phyloP scores from a whole-genome alignment of 2,797 vertebrate genomes.

The Tokudaia muenninki region DNA sequence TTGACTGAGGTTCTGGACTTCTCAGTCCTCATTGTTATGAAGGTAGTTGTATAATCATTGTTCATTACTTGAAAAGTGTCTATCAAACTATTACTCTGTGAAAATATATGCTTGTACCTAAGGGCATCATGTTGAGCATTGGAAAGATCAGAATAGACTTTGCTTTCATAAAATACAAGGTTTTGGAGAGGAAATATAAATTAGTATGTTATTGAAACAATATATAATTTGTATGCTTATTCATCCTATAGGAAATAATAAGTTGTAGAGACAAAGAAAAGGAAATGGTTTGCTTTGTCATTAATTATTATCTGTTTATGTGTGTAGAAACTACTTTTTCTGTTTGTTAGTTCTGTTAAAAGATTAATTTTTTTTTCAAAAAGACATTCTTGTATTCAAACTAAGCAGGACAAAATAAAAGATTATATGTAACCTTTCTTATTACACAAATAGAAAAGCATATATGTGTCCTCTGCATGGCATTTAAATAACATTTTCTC shows the following conservation, averaged over 20 bases:
- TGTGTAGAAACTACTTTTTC: neutral
- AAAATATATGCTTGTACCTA: neutral
- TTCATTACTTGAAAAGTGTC: neutral
- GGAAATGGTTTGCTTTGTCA: neutral
- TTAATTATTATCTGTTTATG: neutral
- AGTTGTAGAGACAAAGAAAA: neutral
- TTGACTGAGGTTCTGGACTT: neutral
- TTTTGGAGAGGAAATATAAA: neutral
- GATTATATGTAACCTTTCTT: neutral
- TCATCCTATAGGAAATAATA: neutral
- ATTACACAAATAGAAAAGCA: neutral
- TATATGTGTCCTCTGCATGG: accelerated
- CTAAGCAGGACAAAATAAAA: neutral
- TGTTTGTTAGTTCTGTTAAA: neutral
- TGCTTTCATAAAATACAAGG: slow-evolving; percentile 27
- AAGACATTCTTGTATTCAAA: neutral
- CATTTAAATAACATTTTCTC: neutral
- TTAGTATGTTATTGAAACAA: neutral
- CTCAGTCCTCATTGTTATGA: neutral
- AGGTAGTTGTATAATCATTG: neutral
- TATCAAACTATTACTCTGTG: neutral
- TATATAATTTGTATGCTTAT: neutral
- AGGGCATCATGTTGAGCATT: neutral
- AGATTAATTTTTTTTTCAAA: neutral
- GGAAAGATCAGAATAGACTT: neutral